Base-by-base conservation (phyloP, 1,140 invertebrate species). In the Papilio polytes region DNA sequence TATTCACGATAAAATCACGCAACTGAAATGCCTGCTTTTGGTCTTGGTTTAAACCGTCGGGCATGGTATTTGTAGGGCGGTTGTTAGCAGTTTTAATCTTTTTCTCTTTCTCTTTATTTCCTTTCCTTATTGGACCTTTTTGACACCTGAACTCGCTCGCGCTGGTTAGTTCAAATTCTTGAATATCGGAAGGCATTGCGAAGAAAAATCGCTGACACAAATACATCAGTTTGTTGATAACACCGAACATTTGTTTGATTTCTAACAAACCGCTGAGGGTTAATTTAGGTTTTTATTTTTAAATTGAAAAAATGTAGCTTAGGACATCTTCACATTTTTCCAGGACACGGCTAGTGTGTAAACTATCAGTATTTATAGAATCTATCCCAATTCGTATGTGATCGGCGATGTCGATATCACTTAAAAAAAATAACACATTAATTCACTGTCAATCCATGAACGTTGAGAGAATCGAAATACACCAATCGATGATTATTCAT, bases 121-220 rank as follows among this genome's bases (percentile, higher is more conserved):
- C 84, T 26, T 91, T 89, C 78, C 89, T 91, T 6, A 6, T 31
- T 12, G 22, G 22, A 15, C 63, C 63, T 26, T 31, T 18, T 81
- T 91, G 84, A 80, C 72, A 88, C 80, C 87, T 91, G 78, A 88
- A 88, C 20, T 81, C 86, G 84, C 85, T 86, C 82, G 88, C 86
- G 81, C 91, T 90, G 80, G 88, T 91, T 56, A 94, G 79, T 84
- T 94, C 92, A 63, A 93, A 91, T 83, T 95, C 91, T 86, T 94
- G 92, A 81, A 89, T 94, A 76, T 83, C 90, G 15, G 92, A 93
- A 85, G 94, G 94, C 93, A 95, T 95, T 81, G 83, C 90, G 59
- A 85, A 82, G 48, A 84, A 78, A 81, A 79, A 80, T 36, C 83
- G 73, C 80, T 74, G 84, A 81, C 86, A 81, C 74, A 87, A 83